A percentile compares a stretch with the other conserved stretches of the same genome.
These are phyloP conservation scores for Hemibagrus wyckioides DNA, from an alignment of 2,113 vertebrate species.

Conservation along the genomic window DNA sequence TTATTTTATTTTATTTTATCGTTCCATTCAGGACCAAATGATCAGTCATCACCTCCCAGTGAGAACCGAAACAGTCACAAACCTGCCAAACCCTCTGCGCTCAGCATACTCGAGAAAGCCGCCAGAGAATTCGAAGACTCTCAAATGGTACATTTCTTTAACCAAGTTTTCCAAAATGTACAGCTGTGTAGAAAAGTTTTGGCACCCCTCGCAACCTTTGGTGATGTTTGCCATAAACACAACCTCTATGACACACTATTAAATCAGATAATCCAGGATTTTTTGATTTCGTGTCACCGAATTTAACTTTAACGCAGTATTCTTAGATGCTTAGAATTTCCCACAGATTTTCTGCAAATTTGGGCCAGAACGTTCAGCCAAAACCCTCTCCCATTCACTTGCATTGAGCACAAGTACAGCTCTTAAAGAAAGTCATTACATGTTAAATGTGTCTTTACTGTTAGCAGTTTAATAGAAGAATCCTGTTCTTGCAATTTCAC, in stretches of 20 bases:
- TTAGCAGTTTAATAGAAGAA: no score
- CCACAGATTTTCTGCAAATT: no score
- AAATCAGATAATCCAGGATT: not conserved
- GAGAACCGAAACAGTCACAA: not conserved
- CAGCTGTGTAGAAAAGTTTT: not conserved
- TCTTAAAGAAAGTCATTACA: no score
- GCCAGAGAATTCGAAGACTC: constrained; percentile 72
- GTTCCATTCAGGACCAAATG: constrained; percentile 25
- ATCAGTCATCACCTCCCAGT: not conserved
- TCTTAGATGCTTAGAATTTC: no score
- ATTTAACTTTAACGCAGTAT: no score
- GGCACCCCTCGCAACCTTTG: not conserved
- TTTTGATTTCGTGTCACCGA: no score
- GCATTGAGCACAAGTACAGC: no score
- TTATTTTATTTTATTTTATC: not conserved
- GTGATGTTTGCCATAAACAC: not conserved
- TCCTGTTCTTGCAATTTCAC: no score
- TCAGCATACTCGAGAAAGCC: constrained; percentile 70
- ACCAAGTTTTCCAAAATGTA: not conserved
- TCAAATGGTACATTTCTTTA: constrained; percentile 35
- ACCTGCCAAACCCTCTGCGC: constrained; percentile 19
- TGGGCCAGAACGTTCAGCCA: no score
- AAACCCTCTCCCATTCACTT: no score
- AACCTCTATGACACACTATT: not conserved
- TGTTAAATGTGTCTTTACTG: no score